A percentile compares a stretch with the other conserved stretches of the same genome.
Evolutionary conservation across 2,888 invertebrate genomes (phyloP).

Genomic region (Nomada ruficornis): DNA sequence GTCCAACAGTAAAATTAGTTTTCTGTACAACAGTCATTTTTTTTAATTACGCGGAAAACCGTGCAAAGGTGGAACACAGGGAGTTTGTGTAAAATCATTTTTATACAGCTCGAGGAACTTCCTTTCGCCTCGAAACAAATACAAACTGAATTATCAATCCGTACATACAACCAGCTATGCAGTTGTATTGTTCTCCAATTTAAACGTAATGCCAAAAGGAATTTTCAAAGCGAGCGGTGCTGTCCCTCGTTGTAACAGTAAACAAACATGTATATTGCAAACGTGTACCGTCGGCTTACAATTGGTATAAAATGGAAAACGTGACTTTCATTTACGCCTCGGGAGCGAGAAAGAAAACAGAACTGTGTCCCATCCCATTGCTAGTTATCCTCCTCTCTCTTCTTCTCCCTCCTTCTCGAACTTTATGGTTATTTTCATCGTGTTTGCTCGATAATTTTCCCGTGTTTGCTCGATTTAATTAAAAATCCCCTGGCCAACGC

Average conservation of each 20-base stretch:
- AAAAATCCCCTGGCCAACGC: conserved; percentile 32
- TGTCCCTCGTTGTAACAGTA: conserved; percentile 6
- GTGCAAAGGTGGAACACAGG: too few species aligned
- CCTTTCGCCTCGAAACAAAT: too few species aligned
- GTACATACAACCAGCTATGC: too few species aligned
- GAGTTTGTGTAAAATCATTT: too few species aligned
- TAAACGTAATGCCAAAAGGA: neutral
- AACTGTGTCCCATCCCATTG: neutral
- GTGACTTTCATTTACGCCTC: conserved; percentile 47
- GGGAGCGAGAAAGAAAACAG: conserved; percentile 14
- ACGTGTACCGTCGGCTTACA: conserved; percentile 25
- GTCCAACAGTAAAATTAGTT: too few species aligned
- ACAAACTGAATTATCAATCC: too few species aligned
- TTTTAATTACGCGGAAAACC: too few species aligned
- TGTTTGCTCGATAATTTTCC: conserved; percentile 47
- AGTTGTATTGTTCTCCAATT: neutral
- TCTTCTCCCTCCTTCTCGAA: neutral
- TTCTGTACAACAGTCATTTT: too few species aligned
- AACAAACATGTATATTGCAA: conserved; percentile 34
- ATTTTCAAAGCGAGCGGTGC: neutral
- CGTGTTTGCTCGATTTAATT: conserved; percentile 50
- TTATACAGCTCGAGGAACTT: too few species aligned
- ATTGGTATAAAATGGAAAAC: conserved; percentile 48
- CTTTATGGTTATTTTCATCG: conserved; percentile 39
- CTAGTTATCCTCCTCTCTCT: too few species aligned